phyloP scores from a whole-genome alignment of 2,888 invertebrate species.

The Syrphus vitripennis region DNA sequence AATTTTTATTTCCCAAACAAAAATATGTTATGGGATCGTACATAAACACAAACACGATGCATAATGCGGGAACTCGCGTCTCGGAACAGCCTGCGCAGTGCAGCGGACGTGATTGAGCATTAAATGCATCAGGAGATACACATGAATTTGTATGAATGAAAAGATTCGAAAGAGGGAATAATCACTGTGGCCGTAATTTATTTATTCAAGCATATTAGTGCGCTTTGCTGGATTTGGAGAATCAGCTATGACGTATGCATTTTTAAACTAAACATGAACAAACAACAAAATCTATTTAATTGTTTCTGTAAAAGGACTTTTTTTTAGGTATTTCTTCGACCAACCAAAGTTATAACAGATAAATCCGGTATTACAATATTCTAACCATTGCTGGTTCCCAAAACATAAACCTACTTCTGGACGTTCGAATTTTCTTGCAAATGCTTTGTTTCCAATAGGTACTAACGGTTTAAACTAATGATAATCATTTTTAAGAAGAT shows the following conservation, averaged over 20 bases:
- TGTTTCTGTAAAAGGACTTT: not conserved
- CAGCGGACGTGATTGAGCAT: conserved; percentile 68
- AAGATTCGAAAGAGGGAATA: conserved; percentile 37
- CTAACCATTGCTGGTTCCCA: no score
- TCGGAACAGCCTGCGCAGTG: not conserved
- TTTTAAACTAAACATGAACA: not conserved
- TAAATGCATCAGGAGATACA: conserved; percentile 65
- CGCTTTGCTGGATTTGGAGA: not conserved
- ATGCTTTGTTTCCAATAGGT: no score
- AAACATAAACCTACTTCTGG: no score
- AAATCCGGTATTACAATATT: no score
- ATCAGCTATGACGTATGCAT: not conserved
- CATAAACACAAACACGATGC: not conserved
- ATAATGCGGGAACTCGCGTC: not conserved
- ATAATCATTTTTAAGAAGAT: no score
- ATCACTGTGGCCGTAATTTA: conserved; percentile 22
- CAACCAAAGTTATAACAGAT: no score
- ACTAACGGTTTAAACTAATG: no score
- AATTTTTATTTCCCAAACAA: conserved; percentile 42
- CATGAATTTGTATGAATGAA: conserved; percentile 66
- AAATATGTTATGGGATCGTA: not conserved
- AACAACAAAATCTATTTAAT: not conserved
- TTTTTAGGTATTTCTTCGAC: no score
- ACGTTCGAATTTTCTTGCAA: no score
- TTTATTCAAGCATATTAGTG: conserved; percentile 17